A percentile compares a stretch with the other conserved stretches of the same genome.
These are phyloP conservation scores for Crossocerus cetratus DNA, from an alignment of 2,888 invertebrate genomes.

Conservation along the genomic window DNA sequence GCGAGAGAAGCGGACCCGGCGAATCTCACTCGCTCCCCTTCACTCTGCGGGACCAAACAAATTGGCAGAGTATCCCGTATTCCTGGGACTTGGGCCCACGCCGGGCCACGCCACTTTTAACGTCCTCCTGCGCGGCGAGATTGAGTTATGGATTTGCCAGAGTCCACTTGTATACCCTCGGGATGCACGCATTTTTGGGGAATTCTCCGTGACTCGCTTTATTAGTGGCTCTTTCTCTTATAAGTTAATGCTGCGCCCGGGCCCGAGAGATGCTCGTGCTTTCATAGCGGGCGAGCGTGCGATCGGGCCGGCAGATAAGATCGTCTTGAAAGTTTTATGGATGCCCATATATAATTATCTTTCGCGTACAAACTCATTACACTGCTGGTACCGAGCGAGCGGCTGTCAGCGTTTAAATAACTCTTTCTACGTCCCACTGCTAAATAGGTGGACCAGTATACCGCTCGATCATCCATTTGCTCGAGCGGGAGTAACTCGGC, in stretches of 20 bases:
- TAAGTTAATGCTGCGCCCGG: slow-evolving; percentile 1
- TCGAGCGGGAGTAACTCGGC: background rate
- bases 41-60: slow-evolving; percentile 64
- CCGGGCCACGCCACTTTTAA: background rate
- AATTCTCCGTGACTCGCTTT: background rate
- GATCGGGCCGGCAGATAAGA: slow-evolving; percentile 40
- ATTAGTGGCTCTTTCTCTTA: slow-evolving; percentile 2
- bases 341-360: slow-evolving; percentile 34
- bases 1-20: slow-evolving; percentile 47
- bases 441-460: background rate
- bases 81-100: background rate
- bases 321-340: slow-evolving; percentile 42
- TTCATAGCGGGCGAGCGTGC: slow-evolving; percentile 19
- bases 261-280: slow-evolving; percentile 20
- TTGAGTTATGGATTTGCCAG: too few relatives aligned
- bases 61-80: slow-evolving; percentile 70
- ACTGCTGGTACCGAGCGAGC: slow-evolving; percentile 29
- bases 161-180: background rate
- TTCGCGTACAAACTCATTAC: slow-evolving; percentile 35
- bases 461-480: background rate
- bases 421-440: background rate
- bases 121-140: background rate
- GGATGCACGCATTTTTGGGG: background rate
- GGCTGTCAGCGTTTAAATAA: slow-evolving; percentile 49
- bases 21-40: slow-evolving; percentile 48